Evolutionary conservation across 2,888 invertebrate species (phyloP).

Genomic region (Apeira syringaria): DNA sequence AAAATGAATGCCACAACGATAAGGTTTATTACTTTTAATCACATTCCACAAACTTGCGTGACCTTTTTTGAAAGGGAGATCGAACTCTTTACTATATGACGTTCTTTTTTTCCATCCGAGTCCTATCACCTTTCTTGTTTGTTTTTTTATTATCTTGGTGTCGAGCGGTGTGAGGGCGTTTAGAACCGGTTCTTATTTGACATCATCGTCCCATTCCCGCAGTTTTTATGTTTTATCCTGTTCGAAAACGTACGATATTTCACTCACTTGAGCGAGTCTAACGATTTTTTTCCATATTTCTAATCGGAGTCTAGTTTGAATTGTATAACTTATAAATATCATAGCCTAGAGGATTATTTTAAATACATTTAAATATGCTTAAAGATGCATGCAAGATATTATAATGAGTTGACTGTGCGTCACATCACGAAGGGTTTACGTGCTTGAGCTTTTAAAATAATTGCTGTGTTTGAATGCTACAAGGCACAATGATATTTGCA

Average conservation of each 20-base stretch:
- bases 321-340: not conserved
- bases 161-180: constrained; percentile 2
- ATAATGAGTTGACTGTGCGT: not conserved
- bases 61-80: constrained; percentile 28
- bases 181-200: constrained; percentile 20
- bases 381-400: too few species aligned
- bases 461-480: constrained; percentile 1
- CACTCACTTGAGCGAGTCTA: not conserved
- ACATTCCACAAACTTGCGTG: constrained; percentile 1
- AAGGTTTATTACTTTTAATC: too few species aligned
- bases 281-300: constrained; percentile 2
- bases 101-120: constrained; percentile 7
- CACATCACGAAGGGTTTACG: constrained; percentile 18
- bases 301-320: constrained; percentile 8
- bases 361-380: too few species aligned
- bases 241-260: constrained; percentile 10
- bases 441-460: constrained; percentile 10
- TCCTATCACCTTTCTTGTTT: constrained; percentile 13
- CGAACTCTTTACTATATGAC: constrained; percentile 3
- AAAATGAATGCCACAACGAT: too few species aligned
- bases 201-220: constrained; percentile 16
- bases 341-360: too few species aligned
- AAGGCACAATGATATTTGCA: constrained; percentile 4
- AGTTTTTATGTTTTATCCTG: constrained; percentile 7
- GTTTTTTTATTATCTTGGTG: constrained; percentile 12